Conservation (phyloP, 2,888 invertebrate species). For the Drosophila kambysellisi region DNA sequence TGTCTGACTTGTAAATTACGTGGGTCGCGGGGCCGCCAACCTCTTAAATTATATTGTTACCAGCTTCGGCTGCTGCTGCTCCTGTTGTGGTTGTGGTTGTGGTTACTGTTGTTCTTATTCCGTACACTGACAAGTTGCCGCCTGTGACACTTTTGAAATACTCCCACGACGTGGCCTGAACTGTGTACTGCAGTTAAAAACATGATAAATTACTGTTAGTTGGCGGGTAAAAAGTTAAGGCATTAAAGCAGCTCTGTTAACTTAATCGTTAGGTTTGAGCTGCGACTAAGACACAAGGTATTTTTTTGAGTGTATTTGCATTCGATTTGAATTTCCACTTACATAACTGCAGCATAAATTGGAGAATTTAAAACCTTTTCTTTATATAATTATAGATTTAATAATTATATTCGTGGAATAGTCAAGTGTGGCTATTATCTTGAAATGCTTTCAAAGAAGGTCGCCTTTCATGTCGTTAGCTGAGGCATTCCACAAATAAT, state of each 20-base stretch:
- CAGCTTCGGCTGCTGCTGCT: conserved; percentile 39
- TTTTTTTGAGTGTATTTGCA: conserved; percentile 1
- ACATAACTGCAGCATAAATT: conserved; percentile 28
- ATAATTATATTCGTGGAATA: background rate
- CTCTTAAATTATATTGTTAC: conserved; percentile 74
- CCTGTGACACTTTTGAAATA: conserved; percentile 41
- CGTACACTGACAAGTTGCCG: conserved; percentile 38
- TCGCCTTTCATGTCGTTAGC: conserved; percentile 4
- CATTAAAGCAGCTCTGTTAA: conserved; percentile 35
- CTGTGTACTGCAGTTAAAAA: conserved; percentile 46
- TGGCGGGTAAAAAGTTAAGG: background rate
- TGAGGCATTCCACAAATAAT: conserved; percentile 60
- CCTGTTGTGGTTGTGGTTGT: background rate
- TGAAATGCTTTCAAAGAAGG: conserved; percentile 23
- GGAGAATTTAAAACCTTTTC: conserved; percentile 15
- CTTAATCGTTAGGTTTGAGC: conserved; percentile 18
- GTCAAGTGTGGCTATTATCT: conserved; percentile 41
- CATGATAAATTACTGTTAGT: conserved; percentile 35
- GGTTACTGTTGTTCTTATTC: conserved; percentile 19
- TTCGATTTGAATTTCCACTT: conserved; percentile 15
- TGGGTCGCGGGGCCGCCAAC: conserved; percentile 41
- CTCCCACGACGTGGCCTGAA: conserved; percentile 35
- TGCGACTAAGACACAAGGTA: background rate
- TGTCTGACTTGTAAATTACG: conserved; percentile 51
- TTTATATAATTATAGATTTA: conserved; percentile 6